Evolutionary conservation across 2,113 vertebrate species (phyloP), one percentile per base, ranked within the genome.

Genomic region (Emydocephalus ijimae): DNA sequence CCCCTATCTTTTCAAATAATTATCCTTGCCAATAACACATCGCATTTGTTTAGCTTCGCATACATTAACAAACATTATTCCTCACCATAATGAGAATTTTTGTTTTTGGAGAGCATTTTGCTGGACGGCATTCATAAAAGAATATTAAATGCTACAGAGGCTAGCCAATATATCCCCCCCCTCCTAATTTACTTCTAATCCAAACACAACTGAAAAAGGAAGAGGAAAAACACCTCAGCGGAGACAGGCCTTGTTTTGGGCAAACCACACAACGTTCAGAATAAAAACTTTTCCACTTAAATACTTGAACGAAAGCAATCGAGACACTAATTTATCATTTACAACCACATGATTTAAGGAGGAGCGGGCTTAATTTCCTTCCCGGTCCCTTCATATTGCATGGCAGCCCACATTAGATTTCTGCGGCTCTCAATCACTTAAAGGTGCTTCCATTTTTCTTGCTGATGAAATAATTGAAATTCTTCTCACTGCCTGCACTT

Each of bases 391-490:
- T 98, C 98, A 99, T 98, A 98, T 99, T 99, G 98, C 98, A 98
- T 98, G 98, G 98, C 98, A 98, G 98, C 98, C 94, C 98, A 98
- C 98, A 98, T 99, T 99, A 99, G 99, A 98, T 99, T 99, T 98
- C 98, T 99, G 98, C 98, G 98, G 98, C 98, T 98, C 9, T 98
- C 98, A 99, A 99, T 99, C 98, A 99, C 99, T 99, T 99, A 99
- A 21, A 98, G 98, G 98, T 98, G 97, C 99, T 99, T 99, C 99
- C 99, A 99, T 99, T 99, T 52, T 99, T 97, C 98, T 97, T 98
- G 98, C 96, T 99, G 99, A 99, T 99, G 98, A 99, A 99, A 99
- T 99, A 99, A 99, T 99, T 99, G 99, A 99, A 99, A 99, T 99
- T 99, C 99, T 98, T 99, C 99, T 99, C 99, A 99, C 98, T 98